These are phyloP conservation scores for Punctoribates punctum DNA, from an alignment of 2,888 invertebrate genomes.

Conservation along the genomic window DNA sequence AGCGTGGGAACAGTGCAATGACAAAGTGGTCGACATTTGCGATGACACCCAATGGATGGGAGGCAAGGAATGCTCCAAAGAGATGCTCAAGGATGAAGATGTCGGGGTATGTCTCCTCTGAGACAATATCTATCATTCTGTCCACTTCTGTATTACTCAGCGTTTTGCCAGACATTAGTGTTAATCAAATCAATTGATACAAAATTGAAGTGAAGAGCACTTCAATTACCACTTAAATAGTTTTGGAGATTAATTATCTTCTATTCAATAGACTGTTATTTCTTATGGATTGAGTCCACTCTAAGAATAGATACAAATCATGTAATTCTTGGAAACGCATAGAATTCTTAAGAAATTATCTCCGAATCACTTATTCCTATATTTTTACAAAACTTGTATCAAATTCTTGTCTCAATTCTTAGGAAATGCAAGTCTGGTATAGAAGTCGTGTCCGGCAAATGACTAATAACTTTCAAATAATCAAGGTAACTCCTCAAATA, in stretches of 20 bases:
- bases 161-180: too few species aligned
- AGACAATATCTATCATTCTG: neutral
- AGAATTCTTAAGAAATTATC: too few species aligned
- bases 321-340: too few species aligned
- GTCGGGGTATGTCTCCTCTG: neutral
- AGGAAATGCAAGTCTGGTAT: conserved; percentile 31
- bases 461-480: conserved; percentile 3
- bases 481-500: neutral
- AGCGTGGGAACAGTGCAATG: conserved; percentile 2
- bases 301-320: too few species aligned
- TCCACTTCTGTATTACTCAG: neutral
- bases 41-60: conserved; percentile 22
- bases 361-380: too few species aligned
- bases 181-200: too few species aligned
- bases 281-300: too few species aligned
- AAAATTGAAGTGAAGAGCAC: too few species aligned
- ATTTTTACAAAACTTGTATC: too few species aligned
- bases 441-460: conserved; percentile 4
- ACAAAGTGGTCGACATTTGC: conserved; percentile 4
- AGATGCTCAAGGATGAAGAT: conserved; percentile 7
- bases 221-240: too few species aligned
- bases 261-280: too few species aligned
- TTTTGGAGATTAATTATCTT: too few species aligned
- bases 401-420: neutral
- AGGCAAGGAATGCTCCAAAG: conserved; percentile 5